Evolutionary conservation across 1,140 invertebrate genomes (phyloP).

Genomic region (Cyrtorhinus lividipennis): DNA sequence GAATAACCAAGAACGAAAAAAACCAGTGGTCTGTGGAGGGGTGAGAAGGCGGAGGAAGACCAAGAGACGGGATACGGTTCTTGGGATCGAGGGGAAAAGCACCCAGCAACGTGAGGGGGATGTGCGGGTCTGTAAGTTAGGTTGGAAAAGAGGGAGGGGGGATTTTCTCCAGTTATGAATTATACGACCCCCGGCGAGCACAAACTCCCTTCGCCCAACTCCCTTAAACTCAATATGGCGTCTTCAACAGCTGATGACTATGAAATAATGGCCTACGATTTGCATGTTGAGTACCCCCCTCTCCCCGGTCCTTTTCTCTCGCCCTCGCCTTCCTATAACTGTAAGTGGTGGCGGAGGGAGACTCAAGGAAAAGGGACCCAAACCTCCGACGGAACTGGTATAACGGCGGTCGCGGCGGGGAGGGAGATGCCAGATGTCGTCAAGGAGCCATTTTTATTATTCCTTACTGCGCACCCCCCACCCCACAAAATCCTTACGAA

Average conservation of each 20-base stretch:
- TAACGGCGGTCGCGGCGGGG: background rate
- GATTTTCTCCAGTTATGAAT: slow-evolving; percentile 11
- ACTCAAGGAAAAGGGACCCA: no score
- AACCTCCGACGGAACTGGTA: background rate
- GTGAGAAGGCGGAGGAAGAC: no score
- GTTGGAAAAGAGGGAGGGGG: background rate
- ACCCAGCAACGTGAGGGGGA: no score
- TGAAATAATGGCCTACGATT: slow-evolving; percentile 22
- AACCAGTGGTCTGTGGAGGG: no score
- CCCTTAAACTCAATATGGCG: slow-evolving; percentile 21
- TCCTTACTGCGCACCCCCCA: slow-evolving; percentile 15
- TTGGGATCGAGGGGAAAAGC: no score
- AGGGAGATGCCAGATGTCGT: slow-evolving; percentile 20
- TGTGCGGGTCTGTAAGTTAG: no score
- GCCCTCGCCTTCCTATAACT: no score
- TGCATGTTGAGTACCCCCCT: slow-evolving; percentile 19
- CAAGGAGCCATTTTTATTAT: slow-evolving; percentile 22
- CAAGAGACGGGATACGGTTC: no score
- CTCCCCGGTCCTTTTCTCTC: no score
- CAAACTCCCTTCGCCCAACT: slow-evolving; percentile 12
- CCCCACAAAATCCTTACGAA: slow-evolving; percentile 4
- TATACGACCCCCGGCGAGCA: slow-evolving; percentile 12
- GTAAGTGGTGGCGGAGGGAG: no score
- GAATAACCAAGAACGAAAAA: no score
- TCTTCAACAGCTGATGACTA: slow-evolving; percentile 23